phyloP scores from a whole-genome alignment of 2,888 invertebrate genomes.

The Lycophotia porphyrea region DNA sequence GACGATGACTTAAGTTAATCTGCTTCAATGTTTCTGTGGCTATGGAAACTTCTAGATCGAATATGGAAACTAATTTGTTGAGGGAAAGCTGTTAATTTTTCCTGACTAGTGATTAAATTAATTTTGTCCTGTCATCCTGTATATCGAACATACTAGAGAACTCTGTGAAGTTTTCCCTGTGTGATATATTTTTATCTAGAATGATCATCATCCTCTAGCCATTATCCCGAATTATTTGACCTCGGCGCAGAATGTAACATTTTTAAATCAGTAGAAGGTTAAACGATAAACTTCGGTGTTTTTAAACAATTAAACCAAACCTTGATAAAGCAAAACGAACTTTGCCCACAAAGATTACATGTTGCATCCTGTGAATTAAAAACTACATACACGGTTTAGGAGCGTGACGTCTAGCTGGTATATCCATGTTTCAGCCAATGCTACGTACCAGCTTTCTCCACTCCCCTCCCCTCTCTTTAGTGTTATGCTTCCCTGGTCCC shows the following conservation, averaged over 20 bases:
- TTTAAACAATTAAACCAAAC: neutral
- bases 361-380: neutral
- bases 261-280: neutral
- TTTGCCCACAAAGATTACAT: neutral
- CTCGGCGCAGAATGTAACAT: neutral
- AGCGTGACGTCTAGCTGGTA: neutral
- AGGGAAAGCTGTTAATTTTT: neutral
- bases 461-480: neutral
- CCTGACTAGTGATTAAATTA: neutral
- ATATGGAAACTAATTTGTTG: neutral
- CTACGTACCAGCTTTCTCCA: neutral
- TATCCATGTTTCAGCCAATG: neutral
- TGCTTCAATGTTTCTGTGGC: neutral
- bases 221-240: neutral
- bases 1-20: neutral
- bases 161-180: neutral
- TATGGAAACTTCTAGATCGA: neutral
- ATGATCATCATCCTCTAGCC: neutral
- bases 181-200: neutral
- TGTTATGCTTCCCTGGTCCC: neutral
- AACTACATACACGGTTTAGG: too few relatives aligned
- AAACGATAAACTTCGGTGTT: slow-evolving; percentile 1
- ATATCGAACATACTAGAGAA: neutral
- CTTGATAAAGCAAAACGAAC: neutral
- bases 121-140: neutral